phyloP scores from a whole-genome alignment of 1,140 invertebrate genomes.

The Trichonephila inaurata region DNA sequence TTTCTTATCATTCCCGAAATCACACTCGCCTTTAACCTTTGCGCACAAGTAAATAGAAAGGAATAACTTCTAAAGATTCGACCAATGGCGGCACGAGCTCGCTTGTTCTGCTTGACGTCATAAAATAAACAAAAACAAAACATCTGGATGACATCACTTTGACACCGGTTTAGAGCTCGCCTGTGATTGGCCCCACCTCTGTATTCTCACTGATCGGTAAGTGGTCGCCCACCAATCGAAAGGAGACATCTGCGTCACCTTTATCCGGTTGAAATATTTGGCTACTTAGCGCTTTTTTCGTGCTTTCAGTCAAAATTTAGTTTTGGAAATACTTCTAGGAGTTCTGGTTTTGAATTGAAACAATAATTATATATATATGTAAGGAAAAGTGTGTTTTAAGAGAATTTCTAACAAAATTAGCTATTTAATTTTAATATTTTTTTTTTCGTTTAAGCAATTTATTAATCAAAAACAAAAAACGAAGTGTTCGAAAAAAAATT shows the following conservation, averaged over 20 bases:
- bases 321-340: no score
- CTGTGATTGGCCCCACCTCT: not conserved
- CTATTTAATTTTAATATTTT: no score
- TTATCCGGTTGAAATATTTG: not conserved
- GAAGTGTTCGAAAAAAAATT: no score
- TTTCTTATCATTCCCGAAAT: conserved; percentile 15
- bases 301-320: not conserved
- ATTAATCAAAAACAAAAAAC: no score
- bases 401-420: no score
- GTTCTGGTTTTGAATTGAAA: no score
- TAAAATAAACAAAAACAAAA: conserved; percentile 42
- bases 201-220: not conserved
- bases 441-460: no score
- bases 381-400: no score
- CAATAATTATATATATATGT: no score
- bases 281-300: not conserved
- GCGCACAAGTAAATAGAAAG: conserved; percentile 17
- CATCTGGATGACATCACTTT: conserved; percentile 41
- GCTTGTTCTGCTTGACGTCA: conserved; percentile 17
- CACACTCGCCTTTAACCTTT: conserved; percentile 40
- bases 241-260: not conserved
- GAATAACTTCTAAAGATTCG: conserved; percentile 24
- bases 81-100: not conserved
- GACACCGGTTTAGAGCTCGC: not conserved
- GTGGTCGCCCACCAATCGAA: conserved; percentile 7